Base-by-base conservation (phyloP, 2,113 vertebrate genomes). In the Hydropotes inermis region DNA sequence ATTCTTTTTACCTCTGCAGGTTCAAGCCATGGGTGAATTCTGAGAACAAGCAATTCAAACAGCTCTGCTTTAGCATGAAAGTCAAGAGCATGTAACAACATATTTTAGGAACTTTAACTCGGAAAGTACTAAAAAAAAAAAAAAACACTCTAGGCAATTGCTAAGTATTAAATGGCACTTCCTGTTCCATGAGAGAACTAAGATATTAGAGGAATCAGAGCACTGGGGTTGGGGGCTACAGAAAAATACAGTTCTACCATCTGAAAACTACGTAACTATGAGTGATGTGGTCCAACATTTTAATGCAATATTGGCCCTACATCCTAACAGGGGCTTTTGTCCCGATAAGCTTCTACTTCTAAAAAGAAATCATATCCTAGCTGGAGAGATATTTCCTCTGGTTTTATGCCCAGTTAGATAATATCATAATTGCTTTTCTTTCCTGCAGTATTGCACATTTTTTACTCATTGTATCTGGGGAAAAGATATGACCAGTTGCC, bases 351-450 rank as follows among this genome's bases (percentile, higher is more conserved):
- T 87, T 43, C 50, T 43, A 64, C 10, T 27, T 70, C 12, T 45
- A 81, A 57, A 94, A 88, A 78, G 33, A 74, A 84, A 92, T 67
- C 57, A 79, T 57, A 92, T 27, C 57, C 21, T 25, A 52, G 43
- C 19, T 55, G 27, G 39, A 28, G 28, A 45, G 47, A 74, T 82
- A 86, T 61, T 92, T 96, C 45, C 79, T 91, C 95, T 89, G 95
- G 93, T 93, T 89, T 58, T n/a, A 11, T 83, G 88, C 82, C 87
- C 55, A 55, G 8, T 36, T 76, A 83, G 90, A 96, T 97, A 96
- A 82, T 21, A 81, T 93, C 21, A 6, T 52, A 52, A 67, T 47
- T 91, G 88, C 52, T 89, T 89, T 91, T 60, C 45, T 10, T 91
- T 89, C 54, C 85, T 78, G 74, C 23, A 61, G 47, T 19, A 30